These are phyloP conservation scores for Stenodera caucasica DNA, from an alignment of 2,888 invertebrate species.

Conservation along the genomic window DNA sequence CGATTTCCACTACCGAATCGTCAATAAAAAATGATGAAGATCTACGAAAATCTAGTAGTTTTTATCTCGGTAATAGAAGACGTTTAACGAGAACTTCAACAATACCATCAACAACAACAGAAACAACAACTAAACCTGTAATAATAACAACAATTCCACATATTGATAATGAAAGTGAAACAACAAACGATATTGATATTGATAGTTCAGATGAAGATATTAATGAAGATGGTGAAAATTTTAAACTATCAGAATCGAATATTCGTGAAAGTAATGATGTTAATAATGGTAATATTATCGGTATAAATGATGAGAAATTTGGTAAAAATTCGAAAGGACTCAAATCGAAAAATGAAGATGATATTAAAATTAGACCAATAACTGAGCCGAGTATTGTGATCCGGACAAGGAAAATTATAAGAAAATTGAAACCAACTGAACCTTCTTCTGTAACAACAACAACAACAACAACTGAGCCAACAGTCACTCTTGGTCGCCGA, in stretches of 20 bases:
- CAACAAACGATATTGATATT: constrained; percentile 22
- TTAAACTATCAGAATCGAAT: constrained; percentile 54
- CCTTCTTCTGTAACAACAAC: constrained; percentile 16
- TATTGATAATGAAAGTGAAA: background rate
- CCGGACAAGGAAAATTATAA: constrained; percentile 49
- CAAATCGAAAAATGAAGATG: constrained; percentile 24
- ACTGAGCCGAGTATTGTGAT: constrained; percentile 42
- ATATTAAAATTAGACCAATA: constrained; percentile 18
- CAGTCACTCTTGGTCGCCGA: constrained; percentile 33
- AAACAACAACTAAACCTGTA: constrained; percentile 15
- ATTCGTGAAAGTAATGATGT: constrained; percentile 53
- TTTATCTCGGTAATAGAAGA: constrained; percentile 2
- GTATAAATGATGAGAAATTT: constrained; percentile 24
- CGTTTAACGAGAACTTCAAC: background rate
- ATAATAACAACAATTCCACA: constrained; percentile 7
- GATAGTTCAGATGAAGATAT: constrained; percentile 37
- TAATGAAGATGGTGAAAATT: constrained; percentile 52
- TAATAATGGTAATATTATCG: constrained; percentile 33
- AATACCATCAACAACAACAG: constrained; percentile 15
- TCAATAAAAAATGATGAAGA: constrained; percentile 24
- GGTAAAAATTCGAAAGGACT: constrained; percentile 15
- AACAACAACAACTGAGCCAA: constrained; percentile 21
- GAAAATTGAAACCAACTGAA: constrained; percentile 43
- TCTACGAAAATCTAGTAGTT: constrained; percentile 4
- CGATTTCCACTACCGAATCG: constrained; percentile 20